Evolutionary conservation across 2,797 vertebrate genomes (phyloP).

Genomic region (Crypturellus tataupa): DNA sequence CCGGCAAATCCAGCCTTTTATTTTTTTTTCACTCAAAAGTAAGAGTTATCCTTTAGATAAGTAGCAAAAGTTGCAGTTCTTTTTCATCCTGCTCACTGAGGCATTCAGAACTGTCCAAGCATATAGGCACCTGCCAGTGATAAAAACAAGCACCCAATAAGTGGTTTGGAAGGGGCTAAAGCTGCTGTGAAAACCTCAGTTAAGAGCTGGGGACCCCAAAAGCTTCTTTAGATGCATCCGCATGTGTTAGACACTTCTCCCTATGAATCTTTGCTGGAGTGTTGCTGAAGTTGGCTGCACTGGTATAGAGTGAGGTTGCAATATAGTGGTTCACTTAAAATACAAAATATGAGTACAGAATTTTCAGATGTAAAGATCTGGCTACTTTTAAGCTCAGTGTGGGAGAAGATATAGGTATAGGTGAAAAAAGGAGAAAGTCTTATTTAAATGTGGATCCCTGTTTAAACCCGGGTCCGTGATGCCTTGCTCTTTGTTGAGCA

Average conservation of each 20-base stretch:
- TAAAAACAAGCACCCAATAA: slow-evolving; percentile 29
- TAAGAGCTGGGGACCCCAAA: slow-evolving; percentile 48
- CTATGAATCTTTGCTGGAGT: background rate
- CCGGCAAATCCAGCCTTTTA: background rate
- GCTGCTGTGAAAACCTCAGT: slow-evolving; percentile 17
- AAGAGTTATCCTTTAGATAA: background rate
- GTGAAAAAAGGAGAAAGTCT: background rate
- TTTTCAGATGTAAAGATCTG: background rate
- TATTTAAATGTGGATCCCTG: background rate
- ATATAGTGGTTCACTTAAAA: background rate
- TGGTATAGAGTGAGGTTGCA: background rate
- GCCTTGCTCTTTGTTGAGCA: background rate
- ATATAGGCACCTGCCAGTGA: background rate
- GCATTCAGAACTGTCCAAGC: background rate
- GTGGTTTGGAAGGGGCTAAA: slow-evolving; percentile 29
- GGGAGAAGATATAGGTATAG: background rate
- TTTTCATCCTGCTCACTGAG: background rate
- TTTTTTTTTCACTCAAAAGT: slow-evolving; percentile 14
- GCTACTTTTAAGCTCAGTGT: background rate
- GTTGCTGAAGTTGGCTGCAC: background rate
- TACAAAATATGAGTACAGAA: background rate
- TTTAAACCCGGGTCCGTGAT: background rate
- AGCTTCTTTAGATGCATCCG: background rate
- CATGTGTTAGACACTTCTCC: background rate
- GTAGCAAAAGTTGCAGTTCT: background rate